Conservation (phyloP, 2,888 invertebrate species). For the Ferrisia virgata region DNA sequence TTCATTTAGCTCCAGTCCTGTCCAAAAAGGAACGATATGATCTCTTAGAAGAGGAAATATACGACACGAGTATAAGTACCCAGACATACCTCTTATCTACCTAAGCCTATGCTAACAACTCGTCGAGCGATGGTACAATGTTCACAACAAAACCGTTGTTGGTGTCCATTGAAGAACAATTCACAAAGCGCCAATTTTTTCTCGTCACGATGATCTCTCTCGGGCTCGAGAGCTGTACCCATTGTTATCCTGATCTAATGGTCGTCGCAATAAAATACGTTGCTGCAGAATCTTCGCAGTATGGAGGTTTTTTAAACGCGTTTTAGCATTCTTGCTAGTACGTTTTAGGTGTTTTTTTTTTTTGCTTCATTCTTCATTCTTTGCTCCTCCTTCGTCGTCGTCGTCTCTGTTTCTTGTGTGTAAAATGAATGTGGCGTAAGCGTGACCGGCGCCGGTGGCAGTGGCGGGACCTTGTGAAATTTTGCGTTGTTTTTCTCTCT, state of each 20-base stretch:
- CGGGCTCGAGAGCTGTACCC: no score
- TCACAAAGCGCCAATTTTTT: neutral
- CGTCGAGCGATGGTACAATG: neutral
- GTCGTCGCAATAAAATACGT: neutral
- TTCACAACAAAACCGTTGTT: neutral
- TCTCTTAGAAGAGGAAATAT: no score
- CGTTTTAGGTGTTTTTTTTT: neutral
- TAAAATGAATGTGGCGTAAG: neutral
- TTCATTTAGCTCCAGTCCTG: no score
- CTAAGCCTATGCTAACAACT: neutral
- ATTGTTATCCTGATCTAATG: no score
- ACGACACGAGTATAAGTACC: no score
- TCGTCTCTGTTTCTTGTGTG: neutral
- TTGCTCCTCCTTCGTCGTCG: neutral
- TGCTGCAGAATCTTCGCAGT: neutral
- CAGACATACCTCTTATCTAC: no score
- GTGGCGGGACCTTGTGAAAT: slow-evolving; percentile 2
- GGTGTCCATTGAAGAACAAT: neutral
- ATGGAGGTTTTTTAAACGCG: neutral
- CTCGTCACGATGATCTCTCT: neutral
- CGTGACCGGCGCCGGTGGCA: slow-evolving; percentile 7
- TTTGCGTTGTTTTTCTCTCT: neutral
- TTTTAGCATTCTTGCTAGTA: neutral
- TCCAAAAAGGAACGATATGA: no score
- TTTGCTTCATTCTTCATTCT: no score